These are phyloP conservation scores for Pemphigus obesinymphae DNA, from an alignment of 1,140 invertebrate genomes.

Conservation along the genomic window DNA sequence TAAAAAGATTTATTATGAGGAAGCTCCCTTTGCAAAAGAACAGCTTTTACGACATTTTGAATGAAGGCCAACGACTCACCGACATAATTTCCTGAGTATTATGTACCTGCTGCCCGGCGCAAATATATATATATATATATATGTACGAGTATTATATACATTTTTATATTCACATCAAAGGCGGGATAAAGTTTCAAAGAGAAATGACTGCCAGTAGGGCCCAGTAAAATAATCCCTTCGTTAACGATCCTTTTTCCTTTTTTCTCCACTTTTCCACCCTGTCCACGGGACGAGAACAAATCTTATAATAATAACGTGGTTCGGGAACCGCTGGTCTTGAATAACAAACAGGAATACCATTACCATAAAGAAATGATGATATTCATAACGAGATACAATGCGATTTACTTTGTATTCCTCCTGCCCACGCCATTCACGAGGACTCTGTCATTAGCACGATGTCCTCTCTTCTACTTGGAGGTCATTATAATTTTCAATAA, in stretches of 20 bases:
- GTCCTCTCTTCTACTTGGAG: background rate
- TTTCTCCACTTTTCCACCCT: slow-evolving; percentile 10
- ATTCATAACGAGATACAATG: slow-evolving; percentile 40
- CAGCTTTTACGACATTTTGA: slow-evolving; percentile 34
- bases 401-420: slow-evolving; percentile 38
- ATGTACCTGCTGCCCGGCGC: background rate
- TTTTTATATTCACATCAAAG: slow-evolving; percentile 42
- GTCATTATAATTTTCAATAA: slow-evolving; percentile 35
- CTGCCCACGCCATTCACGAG: background rate
- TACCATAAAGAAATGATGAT: slow-evolving; percentile 40
- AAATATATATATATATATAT: background rate
- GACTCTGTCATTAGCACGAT: slow-evolving; percentile 26
- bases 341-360: slow-evolving; percentile 40
- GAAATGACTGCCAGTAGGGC: slow-evolving; percentile 25
- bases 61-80: slow-evolving; percentile 12
- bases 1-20: slow-evolving; percentile 22
- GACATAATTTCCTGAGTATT: slow-evolving; percentile 25
- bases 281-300: slow-evolving; percentile 20
- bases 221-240: slow-evolving; percentile 40
- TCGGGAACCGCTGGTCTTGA: slow-evolving; percentile 41
- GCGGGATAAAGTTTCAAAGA: slow-evolving; percentile 40
- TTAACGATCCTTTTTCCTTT: slow-evolving; percentile 39
- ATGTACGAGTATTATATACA: slow-evolving; percentile 11
- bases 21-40: slow-evolving; percentile 29
- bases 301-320: slow-evolving; percentile 39